phyloP scores from a whole-genome alignment of 2,888 invertebrate species.

The Chymomyza procnemis region DNA sequence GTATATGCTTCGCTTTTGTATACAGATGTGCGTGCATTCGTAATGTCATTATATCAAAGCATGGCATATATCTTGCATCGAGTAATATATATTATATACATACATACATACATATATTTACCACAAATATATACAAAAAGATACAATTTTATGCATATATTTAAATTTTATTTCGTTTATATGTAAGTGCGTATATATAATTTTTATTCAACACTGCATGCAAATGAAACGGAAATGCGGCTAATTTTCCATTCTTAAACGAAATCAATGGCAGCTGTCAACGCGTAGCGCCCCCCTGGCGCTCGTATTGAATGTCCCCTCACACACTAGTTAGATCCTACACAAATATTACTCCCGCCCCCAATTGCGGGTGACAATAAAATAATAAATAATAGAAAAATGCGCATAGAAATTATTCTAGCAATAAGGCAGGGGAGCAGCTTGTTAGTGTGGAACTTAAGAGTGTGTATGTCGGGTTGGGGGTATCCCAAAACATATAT shows the following conservation, averaged over 20 bases:
- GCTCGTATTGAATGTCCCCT: not conserved
- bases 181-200: slow-evolving; percentile 23
- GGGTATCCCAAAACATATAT: not conserved
- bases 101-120: no score
- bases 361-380: slow-evolving; percentile 1
- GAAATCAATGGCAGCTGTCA: slow-evolving; percentile 63
- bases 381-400: slow-evolving; percentile 12
- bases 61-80: slow-evolving; percentile 1
- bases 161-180: not conserved
- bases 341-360: not conserved
- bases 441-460: not conserved
- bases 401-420: slow-evolving; percentile 2
- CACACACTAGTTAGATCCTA: not conserved
- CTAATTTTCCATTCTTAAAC: slow-evolving; percentile 55
- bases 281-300: slow-evolving; percentile 23
- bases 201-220: slow-evolving; percentile 41
- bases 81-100: not conserved
- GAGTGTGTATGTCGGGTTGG: not conserved
- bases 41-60: slow-evolving; percentile 9
- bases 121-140: not conserved
- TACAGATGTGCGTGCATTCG: not conserved
- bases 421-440: not conserved
- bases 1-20: not conserved
- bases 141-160: not conserved
- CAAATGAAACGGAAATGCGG: slow-evolving; percentile 53